Evolutionary conservation across 2,113 vertebrate species (phyloP), one percentile per base, ranked within the genome.

Genomic region (Sapayoa aenigma): DNA sequence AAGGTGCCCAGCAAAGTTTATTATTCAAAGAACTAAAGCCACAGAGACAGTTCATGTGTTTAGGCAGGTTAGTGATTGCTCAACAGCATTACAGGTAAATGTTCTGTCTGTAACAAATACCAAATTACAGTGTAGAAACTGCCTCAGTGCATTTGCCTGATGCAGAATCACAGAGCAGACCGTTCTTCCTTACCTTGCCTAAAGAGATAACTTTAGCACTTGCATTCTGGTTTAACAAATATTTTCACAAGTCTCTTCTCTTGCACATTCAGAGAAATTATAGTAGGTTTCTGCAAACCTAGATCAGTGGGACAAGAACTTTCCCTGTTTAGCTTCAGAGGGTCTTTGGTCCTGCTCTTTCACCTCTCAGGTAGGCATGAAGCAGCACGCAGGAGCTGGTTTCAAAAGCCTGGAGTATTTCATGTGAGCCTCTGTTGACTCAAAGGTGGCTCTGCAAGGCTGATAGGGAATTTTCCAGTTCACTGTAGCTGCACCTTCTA

Each of bases 301-400:
- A 50, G 11, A 66, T 15, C n/a, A 82, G 31, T 22, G 24, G 31
- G 11, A 37, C 0, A 1, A 79, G 21, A 33, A 5, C 20, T 72
- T 67, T 46, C 25, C 24, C 23, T 49, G 18, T 11, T 49, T 25
- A 19, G 35, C 24, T 80, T 68, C 52, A 39, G 27, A 69, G 9
- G 2, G 16, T 39, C 13, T 82, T 67, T 42, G 17, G 9, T 41
- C 18, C 50, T 78, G 30, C 5, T 25, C 18, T 71, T 63, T 14
- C 42, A 7, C 11, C 12, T 78, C 46, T 20, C 25, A 81, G 23
- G 21, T 18, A 49, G 49, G 31, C 30, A 5, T 2, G 0, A 46
- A 72, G 9, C 2, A 0, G 1, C 0, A 0, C 37, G 5, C 27
- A 79, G 31, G 15, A 25, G 9, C 8, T 25, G 59, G 5, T 56